phyloP scores from a whole-genome alignment of 2,797 vertebrate species.

The Hybognathus amarus region DNA sequence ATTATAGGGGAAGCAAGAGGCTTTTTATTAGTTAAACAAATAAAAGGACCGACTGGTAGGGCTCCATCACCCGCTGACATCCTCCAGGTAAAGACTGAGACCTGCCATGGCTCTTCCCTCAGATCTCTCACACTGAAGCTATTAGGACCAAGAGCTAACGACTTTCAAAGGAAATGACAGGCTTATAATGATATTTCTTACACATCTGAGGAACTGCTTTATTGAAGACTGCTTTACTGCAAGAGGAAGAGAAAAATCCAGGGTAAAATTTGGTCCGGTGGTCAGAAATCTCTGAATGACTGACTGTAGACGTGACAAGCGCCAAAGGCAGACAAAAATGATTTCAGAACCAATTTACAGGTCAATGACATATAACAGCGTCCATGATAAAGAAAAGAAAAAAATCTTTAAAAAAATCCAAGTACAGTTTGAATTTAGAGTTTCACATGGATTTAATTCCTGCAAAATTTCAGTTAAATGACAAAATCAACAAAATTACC shows the following conservation, averaged over 20 bases:
- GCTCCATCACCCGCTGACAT: conserved; percentile 71
- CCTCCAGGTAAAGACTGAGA: conserved; percentile 56
- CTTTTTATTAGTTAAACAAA: conserved; percentile 69
- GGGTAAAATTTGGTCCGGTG: not conserved
- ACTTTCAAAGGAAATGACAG: conserved; percentile 69
- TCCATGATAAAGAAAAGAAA: not conserved
- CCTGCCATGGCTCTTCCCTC: conserved; percentile 54
- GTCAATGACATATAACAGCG: not conserved
- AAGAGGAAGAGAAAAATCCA: conserved; percentile 40
- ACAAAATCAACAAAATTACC: not conserved
- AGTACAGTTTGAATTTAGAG: not conserved
- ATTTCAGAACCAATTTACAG: conserved; percentile 36
- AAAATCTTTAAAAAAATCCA: not conserved
- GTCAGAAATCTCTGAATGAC: not conserved
- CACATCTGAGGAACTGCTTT: conserved; percentile 63
- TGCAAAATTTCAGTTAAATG: not conserved
- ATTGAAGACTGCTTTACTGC: conserved; percentile 57
- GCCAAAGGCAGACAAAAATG: not conserved
- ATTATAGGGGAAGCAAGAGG: conserved; percentile 72
- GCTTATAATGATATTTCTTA: conserved; percentile 58
- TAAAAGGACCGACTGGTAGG: conserved; percentile 52
- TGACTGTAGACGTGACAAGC: not conserved
- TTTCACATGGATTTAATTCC: not conserved
- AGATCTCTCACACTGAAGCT: conserved; percentile 68
- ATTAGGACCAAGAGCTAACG: conserved; percentile 71